phyloP scores from a whole-genome alignment of 2,888 invertebrate species.

The Stenchaetothrips biformis region DNA sequence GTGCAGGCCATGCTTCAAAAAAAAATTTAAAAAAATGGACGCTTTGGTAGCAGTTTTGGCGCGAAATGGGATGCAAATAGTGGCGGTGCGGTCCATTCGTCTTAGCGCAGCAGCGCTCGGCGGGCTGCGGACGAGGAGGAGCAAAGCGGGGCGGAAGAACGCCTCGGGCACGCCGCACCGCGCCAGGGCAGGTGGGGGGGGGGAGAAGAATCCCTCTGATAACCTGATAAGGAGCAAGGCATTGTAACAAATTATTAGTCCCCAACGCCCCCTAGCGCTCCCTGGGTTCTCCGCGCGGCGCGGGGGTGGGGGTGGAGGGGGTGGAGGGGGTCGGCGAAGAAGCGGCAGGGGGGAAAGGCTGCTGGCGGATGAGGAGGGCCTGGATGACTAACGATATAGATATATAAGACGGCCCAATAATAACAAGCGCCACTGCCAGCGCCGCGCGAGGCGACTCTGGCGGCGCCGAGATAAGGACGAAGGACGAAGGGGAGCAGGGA shows the following conservation, averaged over 20 bases:
- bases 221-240: slow-evolving; percentile 20
- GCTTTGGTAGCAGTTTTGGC: too few relatives aligned
- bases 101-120: not conserved
- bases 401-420: slow-evolving; percentile 12
- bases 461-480: not conserved
- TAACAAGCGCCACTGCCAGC: not conserved
- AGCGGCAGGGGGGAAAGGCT: not conserved
- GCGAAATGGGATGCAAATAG: too few relatives aligned
- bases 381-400: slow-evolving; percentile 18
- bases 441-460: not conserved
- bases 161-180: not conserved
- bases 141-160: not conserved
- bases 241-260: slow-evolving; percentile 25
- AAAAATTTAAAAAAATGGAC: too few relatives aligned
- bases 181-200: not conserved
- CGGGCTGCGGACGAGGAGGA: not conserved
- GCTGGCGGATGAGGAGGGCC: slow-evolving; percentile 8
- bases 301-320: not conserved
- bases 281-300: not conserved
- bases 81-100: not conserved
- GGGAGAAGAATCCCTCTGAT: slow-evolving; percentile 20
- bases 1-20: too few relatives aligned
- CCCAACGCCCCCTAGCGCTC: slow-evolving; percentile 13
- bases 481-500: not conserved
- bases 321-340: not conserved